Conservation (phyloP, 2,797 vertebrate genomes). For the Hippocampus kuda region DNA sequence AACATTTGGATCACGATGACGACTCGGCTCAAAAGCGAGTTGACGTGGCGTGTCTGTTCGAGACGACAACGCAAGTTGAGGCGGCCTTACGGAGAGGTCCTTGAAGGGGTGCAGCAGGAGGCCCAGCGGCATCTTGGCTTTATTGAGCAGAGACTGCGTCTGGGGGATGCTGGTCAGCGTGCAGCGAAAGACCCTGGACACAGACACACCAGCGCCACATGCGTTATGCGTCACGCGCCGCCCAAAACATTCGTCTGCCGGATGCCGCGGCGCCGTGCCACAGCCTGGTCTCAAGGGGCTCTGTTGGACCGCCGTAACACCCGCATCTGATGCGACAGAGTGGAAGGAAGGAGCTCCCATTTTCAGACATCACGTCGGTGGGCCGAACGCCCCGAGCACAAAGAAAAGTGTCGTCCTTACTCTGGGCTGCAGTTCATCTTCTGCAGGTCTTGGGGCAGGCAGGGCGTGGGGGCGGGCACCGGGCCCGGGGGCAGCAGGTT, state of each 20-base stretch:
- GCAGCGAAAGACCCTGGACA: slow-evolving; percentile 81
- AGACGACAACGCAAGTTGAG: background rate
- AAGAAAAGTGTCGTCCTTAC: slow-evolving; percentile 60
- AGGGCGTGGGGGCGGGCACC: slow-evolving; percentile 76
- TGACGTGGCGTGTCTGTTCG: background rate
- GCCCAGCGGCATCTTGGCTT: slow-evolving; percentile 94
- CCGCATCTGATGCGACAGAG: no score
- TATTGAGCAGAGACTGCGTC: slow-evolving; percentile 90
- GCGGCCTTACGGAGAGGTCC: slow-evolving; percentile 80
- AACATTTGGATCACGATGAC: no score
- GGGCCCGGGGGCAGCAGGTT: slow-evolving; percentile 77
- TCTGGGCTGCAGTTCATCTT: slow-evolving; percentile 90
- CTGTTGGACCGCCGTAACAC: no score
- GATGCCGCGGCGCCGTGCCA: no score
- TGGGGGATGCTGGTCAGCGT: slow-evolving; percentile 94
- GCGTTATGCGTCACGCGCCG: background rate
- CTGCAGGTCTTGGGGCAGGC: slow-evolving; percentile 87
- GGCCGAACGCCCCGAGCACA: no score
- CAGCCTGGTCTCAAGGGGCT: no score
- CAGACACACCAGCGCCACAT: slow-evolving; percentile 19
- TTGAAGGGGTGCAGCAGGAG: slow-evolving; percentile 96
- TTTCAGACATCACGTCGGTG: no score
- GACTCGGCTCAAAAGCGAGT: no score
- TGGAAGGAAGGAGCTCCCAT: no score
- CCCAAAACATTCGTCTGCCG: background rate